A percentile compares a stretch with the other conserved stretches of the same genome.
Conservation (phyloP, 2,113 vertebrate species). For the Tenebrosternarchus preto region DNA sequence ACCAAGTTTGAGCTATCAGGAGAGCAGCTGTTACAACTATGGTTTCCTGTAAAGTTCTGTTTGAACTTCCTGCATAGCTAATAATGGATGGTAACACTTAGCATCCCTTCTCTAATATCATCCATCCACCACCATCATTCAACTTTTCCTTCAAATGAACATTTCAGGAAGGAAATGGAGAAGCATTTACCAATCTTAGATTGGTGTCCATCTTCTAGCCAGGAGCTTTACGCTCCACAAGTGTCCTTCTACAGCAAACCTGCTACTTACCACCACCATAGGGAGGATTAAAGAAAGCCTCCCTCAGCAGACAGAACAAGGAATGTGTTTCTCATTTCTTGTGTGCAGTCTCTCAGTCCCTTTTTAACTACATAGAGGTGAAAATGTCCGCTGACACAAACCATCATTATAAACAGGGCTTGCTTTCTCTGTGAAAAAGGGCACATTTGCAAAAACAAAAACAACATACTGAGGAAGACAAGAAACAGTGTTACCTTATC, state of each 20-base stretch:
- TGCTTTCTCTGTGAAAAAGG: constrained; percentile 16
- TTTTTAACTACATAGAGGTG: constrained; percentile 8
- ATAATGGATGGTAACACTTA: too few relatives aligned
- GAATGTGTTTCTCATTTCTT: background rate
- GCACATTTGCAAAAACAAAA: constrained; percentile 7
- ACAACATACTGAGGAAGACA: constrained; percentile 4
- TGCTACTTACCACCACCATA: background rate
- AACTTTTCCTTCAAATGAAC: too few relatives aligned
- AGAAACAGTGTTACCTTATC: background rate
- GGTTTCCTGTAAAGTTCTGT: too few relatives aligned
- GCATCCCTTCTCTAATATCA: too few relatives aligned
- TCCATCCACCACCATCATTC: too few relatives aligned
- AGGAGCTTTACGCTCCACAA: background rate
- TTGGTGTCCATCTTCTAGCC: background rate
- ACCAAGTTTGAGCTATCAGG: too few relatives aligned
- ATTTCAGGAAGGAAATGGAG: background rate
- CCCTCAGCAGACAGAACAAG: background rate
- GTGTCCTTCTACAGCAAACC: background rate
- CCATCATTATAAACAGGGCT: background rate
- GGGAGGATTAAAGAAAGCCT: background rate
- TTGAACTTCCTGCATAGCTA: too few relatives aligned
- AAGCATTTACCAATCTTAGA: background rate
- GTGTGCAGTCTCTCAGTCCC: background rate
- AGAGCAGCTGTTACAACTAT: too few relatives aligned
- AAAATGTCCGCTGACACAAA: constrained; percentile 21